Evolutionary conservation across 2,888 invertebrate genomes (phyloP), one percentile per base, ranked within the genome.

Genomic region (Aphrophora alni): DNA sequence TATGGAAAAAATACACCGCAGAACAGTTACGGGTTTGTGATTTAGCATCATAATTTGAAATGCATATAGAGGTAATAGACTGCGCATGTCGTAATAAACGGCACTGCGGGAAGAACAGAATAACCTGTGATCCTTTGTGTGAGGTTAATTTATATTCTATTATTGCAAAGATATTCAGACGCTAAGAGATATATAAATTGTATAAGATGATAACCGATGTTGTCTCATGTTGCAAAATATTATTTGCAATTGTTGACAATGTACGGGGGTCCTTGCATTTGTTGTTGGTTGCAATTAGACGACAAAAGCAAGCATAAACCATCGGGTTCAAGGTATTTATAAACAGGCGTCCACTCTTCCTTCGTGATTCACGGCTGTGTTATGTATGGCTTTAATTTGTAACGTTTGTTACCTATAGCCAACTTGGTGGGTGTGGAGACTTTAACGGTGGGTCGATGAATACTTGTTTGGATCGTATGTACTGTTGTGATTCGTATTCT

Each of bases 141-240:
- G 59, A n/a, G 21, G n/a, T 21, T 59, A 59, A 59, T 59, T 59
- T 59, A 59, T 59, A 59, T 59, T 59, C 59, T 59, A 59, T 59
- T 59, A 59, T 21, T 59, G 59, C 59, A 44, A 44, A 44, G 8
- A 44, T 14, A 14, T 44, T 44, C 44, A 8, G 59, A 12, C 59
- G n/a, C 21, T 21, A 8, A 59, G 59, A 59, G n/a, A 14, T 44
- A 14, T 44, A 44, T 44, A 44, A 44, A 17, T 17, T 14, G 44
- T 17, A 44, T 12, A 44, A 44, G 44, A 44, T 44, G 44, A 59
- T n/a, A 59, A 21, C 59, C 59, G n/a, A 21, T 59, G 44, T 44
- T 14, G 59, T 59, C 59, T 59, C 21, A 21, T 21, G 59, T 59
- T 59, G 59, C 44, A 44, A 44, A 44, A 44, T 44, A 44, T 44